Base-by-base conservation (phyloP, 1,140 invertebrate genomes). In the Hetaerina americana region DNA sequence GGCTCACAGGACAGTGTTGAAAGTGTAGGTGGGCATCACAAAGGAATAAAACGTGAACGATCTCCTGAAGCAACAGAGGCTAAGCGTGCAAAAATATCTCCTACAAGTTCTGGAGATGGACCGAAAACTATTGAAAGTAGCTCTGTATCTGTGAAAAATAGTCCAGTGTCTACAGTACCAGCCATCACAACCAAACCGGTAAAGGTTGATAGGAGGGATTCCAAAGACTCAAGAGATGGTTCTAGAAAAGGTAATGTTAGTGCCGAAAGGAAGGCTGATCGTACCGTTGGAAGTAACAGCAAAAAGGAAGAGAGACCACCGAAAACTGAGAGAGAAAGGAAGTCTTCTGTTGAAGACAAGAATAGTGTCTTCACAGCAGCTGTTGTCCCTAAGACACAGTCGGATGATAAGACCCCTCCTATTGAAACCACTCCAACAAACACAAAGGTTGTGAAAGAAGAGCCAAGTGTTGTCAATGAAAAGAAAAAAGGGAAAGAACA, bases 1-100 rank as follows among this genome's bases (percentile, higher is more conserved):
- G 92, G 90, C 68, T 91, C 89, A 0, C 90, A 92, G 77, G 92
- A 93, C 73, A 86, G 83, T 77, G 77, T 86, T 40, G 87, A 89
- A 66, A 84, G 83, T 40, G 72, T 81, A 0, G 22, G 40, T 57
- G 40, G 40, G 22, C 67, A 68, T 26, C 2, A 24, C 18, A 26
- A 68, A 68, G 67, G 25, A 68, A 26, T 28, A 18, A 68, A 28
- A 68, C 6, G 49, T 1, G 26, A 28, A n/a, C 10, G 26, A 69
- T 57, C 26, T n/a, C 28, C 70, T n/a, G 85, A 85, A 31, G 91
- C 92, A 75, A 72, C 77, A 1, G 88, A 91, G 25, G 79, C 81
- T 0, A 93, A 93, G 76, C 88, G 89, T 72, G 84, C 86, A 74
- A 92, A 90, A 77, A 84, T 87, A 71, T 83, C 83, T 75, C 49